phyloP scores from a whole-genome alignment of 2,797 vertebrate genomes.

The Adelosebastes latens region DNA sequence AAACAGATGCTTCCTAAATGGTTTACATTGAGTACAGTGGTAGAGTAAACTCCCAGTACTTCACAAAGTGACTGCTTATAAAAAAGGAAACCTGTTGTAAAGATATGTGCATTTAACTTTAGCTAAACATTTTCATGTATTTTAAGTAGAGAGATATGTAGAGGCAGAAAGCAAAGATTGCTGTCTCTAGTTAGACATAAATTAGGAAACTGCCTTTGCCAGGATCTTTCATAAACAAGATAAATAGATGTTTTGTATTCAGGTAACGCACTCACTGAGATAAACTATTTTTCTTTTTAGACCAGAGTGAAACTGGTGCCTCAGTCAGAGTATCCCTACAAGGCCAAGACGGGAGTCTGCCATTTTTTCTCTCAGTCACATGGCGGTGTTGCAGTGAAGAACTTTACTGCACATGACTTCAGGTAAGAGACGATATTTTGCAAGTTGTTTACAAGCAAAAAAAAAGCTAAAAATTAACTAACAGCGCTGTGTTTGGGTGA shows the following conservation, averaged over 20 bases:
- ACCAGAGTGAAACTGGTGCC: constrained; percentile 87
- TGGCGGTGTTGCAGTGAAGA: constrained; percentile 83
- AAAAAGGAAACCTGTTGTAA: not conserved
- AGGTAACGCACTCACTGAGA: constrained; percentile 8
- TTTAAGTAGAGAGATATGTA: constrained; percentile 7
- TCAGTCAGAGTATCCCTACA: constrained; percentile 87
- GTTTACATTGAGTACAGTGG: not conserved
- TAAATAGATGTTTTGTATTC: constrained; percentile 21
- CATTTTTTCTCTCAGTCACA: constrained; percentile 84
- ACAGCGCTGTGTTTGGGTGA: not conserved
- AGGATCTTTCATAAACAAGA: constrained; percentile 5
- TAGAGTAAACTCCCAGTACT: not conserved
- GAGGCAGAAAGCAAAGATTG: constrained; percentile 3
- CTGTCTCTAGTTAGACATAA: not conserved
- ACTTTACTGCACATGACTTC: constrained; percentile 85
- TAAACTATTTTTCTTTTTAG: constrained; percentile 65
- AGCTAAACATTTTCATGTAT: not conserved
- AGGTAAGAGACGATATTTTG: constrained; percentile 78
- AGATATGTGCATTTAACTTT: not conserved
- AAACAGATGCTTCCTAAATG: not conserved
- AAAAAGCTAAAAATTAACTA: constrained; percentile 28
- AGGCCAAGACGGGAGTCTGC: constrained; percentile 86
- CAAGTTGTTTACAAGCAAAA: not conserved
- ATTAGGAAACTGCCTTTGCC: not conserved
- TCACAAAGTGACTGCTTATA: not conserved